A percentile compares a stretch with the other conserved stretches of the same genome.
These are phyloP conservation scores for Crax fasciolata DNA, from an alignment of 2,797 vertebrate genomes.

Conservation along the genomic window DNA sequence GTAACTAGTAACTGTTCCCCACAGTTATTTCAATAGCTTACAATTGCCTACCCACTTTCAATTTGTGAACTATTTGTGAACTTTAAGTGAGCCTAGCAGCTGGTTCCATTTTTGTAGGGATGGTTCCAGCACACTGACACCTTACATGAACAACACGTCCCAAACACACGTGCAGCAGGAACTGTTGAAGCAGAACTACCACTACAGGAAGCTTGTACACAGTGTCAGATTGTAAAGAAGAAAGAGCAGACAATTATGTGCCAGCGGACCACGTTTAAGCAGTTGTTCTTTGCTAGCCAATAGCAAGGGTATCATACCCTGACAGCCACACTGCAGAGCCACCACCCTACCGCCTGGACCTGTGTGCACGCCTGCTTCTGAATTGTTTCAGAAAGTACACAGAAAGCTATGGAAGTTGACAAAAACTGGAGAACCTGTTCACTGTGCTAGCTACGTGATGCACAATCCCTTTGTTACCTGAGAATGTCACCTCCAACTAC, in stretches of 20 bases:
- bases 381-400: neutral
- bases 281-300: neutral
- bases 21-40: neutral
- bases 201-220: neutral
- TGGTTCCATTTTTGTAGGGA: neutral
- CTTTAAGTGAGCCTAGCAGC: neutral
- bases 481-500: neutral
- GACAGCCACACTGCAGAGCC: neutral
- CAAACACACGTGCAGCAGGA: neutral
- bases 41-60: neutral
- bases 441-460: neutral
- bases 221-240: neutral
- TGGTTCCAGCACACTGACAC: accelerated
- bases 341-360: neutral
- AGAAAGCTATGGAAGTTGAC: neutral
- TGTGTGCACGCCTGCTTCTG: accelerated
- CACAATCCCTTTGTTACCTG: neutral
- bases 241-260: neutral
- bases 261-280: neutral
- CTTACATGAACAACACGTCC: neutral
- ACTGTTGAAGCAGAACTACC: neutral
- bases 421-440: neutral
- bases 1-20: neutral
- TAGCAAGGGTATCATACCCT: neutral
- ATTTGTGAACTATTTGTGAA: neutral